A percentile compares a stretch with the other conserved stretches of the same genome.
Evolutionary conservation across 1,140 invertebrate genomes (phyloP).

Genomic region (Trichonephila clavata): DNA sequence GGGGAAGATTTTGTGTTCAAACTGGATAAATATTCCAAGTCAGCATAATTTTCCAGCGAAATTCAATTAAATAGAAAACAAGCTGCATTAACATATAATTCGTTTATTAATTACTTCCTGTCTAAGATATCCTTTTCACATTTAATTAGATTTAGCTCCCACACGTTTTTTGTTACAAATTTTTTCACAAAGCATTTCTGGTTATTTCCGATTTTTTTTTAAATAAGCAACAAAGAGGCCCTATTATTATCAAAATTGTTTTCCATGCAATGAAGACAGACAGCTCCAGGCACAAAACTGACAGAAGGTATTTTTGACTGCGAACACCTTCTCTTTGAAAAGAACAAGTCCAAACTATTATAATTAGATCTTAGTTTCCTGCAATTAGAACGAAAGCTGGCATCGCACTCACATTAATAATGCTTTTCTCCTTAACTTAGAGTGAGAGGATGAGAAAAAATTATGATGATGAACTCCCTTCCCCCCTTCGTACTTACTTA

Average conservation of each 20-base stretch:
- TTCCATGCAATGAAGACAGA: not conserved
- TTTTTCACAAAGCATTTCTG: not conserved
- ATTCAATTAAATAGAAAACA: too few species aligned
- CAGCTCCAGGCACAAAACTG: not conserved
- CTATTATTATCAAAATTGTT: not conserved
- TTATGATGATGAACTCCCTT: slow-evolving; percentile 51
- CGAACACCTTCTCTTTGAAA: slow-evolving; percentile 19
- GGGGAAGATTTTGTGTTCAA: too few species aligned
- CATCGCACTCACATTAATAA: slow-evolving; percentile 35
- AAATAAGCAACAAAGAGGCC: too few species aligned
- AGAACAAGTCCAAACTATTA: slow-evolving; percentile 15
- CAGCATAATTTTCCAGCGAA: too few species aligned
- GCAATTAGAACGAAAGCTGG: slow-evolving; percentile 54
- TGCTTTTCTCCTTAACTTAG: slow-evolving; percentile 22
- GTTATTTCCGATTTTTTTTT: too few species aligned
- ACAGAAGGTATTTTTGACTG: slow-evolving; percentile 46
- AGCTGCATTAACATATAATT: not conserved
- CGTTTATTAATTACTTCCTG: not conserved
- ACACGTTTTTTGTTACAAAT: not conserved
- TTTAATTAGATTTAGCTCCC: not conserved
- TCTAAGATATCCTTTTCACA: not conserved
- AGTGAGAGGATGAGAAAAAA: slow-evolving; percentile 22
- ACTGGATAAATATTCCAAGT: too few species aligned
- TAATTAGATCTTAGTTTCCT: slow-evolving; percentile 47
- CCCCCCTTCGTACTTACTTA: not conserved